phyloP scores from a whole-genome alignment of 2,888 invertebrate species.

The Hermaeophaga mercurialis region DNA sequence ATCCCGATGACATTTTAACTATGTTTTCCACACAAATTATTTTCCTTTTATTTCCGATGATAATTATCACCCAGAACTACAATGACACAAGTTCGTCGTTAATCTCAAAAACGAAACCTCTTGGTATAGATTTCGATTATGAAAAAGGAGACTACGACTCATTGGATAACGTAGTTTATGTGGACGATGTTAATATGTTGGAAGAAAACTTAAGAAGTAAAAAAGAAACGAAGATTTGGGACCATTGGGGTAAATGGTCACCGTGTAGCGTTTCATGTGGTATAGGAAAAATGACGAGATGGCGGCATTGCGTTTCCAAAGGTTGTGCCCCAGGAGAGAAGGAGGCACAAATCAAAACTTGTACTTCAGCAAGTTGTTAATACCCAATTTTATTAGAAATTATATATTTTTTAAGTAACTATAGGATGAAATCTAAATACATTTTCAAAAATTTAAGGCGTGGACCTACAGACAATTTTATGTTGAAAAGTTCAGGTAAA shows the following conservation, averaged over 20 bases:
- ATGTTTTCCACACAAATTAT: neutral
- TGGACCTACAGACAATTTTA: no score
- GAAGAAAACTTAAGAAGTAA: slow-evolving; percentile 25
- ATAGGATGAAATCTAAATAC: no score
- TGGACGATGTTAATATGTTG: slow-evolving; percentile 26
- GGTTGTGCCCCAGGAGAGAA: slow-evolving; percentile 59
- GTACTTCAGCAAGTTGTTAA: slow-evolving; percentile 55
- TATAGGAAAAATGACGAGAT: slow-evolving; percentile 57
- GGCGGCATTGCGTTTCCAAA: slow-evolving; percentile 59
- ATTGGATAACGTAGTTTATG: slow-evolving; percentile 31
- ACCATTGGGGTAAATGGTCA: slow-evolving; percentile 60
- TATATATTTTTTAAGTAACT: no score
- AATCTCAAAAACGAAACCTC: neutral
- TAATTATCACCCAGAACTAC: neutral
- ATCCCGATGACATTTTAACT: no score
- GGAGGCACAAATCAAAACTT: slow-evolving; percentile 61
- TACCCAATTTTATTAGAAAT: neutral
- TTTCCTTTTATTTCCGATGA: slow-evolving; percentile 1
- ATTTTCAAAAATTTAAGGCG: no score
- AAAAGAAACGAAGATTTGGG: slow-evolving; percentile 55
- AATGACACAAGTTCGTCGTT: neutral
- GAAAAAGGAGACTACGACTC: slow-evolving; percentile 18
- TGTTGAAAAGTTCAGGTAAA: no score
- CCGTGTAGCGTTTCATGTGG: slow-evolving; percentile 59
- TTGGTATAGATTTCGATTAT: neutral